These are phyloP conservation scores for Scolopax bukidnonensis DNA, from an alignment of 2,797 vertebrate genomes.

Conservation along the genomic window DNA sequence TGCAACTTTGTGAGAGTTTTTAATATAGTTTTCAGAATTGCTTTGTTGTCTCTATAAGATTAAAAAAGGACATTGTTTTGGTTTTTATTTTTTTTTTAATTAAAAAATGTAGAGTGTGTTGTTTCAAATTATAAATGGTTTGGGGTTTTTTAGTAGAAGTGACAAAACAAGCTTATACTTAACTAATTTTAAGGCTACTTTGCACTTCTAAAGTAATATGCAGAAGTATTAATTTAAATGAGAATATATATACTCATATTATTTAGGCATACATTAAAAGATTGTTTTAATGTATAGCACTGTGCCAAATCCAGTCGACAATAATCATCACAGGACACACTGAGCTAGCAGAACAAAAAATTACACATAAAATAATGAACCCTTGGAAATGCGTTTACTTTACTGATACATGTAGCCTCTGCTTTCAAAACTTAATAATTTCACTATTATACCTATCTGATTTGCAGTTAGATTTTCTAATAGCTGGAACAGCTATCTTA, in stretches of 20 bases:
- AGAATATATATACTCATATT: background rate
- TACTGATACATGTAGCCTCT: background rate
- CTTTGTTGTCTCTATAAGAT: background rate
- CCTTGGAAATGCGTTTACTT: background rate
- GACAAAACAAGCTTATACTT: background rate
- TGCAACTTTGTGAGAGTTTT: background rate
- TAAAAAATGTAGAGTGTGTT: background rate
- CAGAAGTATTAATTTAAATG: background rate
- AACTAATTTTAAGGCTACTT: background rate
- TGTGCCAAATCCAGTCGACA: background rate
- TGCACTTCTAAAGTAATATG: background rate
- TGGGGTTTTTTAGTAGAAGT: background rate
- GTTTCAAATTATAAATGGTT: background rate
- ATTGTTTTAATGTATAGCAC: background rate
- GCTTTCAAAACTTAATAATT: background rate
- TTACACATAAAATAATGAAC: background rate
- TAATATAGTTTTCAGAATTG: background rate
- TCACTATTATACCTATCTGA: background rate
- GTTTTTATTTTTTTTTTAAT: background rate
- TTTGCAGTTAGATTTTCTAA: background rate
- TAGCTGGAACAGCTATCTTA: background rate
- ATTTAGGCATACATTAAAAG: background rate
- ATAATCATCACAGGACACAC: background rate
- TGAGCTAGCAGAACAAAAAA: background rate
- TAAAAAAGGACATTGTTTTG: rapidly evolving